A percentile compares a stretch with the other conserved stretches of the same genome.
phyloP scores from a whole-genome alignment of 2,888 invertebrate species.

The Pandemis heparana region DNA sequence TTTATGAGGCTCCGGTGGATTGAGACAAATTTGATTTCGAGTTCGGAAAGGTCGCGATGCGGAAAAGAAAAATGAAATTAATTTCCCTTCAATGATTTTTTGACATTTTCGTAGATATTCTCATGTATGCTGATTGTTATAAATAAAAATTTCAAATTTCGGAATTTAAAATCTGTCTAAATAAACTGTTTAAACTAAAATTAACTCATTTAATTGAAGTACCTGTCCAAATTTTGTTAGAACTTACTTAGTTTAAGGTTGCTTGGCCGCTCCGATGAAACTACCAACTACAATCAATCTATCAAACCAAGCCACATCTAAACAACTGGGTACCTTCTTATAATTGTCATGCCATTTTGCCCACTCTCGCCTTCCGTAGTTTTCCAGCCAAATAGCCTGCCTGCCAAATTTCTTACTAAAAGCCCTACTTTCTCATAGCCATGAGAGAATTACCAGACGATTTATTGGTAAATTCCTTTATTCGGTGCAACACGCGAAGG shows the following conservation, averaged over 20 bases:
- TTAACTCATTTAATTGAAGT: too few relatives aligned
- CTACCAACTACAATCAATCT: too few relatives aligned
- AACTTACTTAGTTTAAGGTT: too few relatives aligned
- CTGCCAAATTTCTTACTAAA: not conserved
- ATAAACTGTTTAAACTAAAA: too few relatives aligned
- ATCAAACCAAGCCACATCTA: too few relatives aligned
- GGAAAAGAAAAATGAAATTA: not conserved
- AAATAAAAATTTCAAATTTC: too few relatives aligned
- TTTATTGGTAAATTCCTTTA: conserved; percentile 7
- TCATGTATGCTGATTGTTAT: too few relatives aligned
- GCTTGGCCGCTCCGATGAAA: too few relatives aligned
- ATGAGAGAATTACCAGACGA: not conserved
- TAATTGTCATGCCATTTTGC: not conserved
- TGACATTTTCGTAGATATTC: too few relatives aligned
- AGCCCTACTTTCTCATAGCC: not conserved
- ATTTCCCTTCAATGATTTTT: not conserved
- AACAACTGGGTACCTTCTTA: too few relatives aligned
- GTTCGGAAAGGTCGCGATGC: not conserved
- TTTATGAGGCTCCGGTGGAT: conserved; percentile 33
- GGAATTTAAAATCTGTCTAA: too few relatives aligned
- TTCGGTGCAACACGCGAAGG: conserved; percentile 28
- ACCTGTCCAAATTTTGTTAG: too few relatives aligned
- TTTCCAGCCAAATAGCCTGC: not conserved
- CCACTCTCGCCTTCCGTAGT: not conserved
- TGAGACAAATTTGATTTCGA: conserved; percentile 12